Percentiles rank a stretch among this genome's conserved stretches.
Evolutionary conservation across 2,797 vertebrate species (phyloP).

Genomic region (Characodon lateralis): DNA sequence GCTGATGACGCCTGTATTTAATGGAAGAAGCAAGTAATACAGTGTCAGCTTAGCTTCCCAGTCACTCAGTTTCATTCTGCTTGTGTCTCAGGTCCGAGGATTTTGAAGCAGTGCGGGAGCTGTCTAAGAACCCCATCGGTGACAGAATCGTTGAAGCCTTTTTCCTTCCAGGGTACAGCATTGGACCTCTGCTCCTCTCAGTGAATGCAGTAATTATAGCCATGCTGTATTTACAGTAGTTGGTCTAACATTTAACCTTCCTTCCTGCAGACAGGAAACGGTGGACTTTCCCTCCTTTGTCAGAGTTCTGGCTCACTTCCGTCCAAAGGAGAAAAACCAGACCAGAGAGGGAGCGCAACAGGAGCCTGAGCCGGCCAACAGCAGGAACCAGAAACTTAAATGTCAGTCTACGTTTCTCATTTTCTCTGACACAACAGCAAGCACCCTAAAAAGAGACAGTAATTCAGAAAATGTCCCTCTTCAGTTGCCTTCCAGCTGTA

Average conservation of each 20-base stretch:
- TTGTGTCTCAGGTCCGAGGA: constrained; percentile 73
- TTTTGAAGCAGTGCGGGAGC: constrained; percentile 70
- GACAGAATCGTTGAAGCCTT: constrained; percentile 83
- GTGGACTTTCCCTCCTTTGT: constrained; percentile 83
- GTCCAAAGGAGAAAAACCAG: constrained; percentile 65
- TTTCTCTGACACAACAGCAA: not conserved
- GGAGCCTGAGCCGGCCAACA: constrained; percentile 74
- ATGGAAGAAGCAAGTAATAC: not conserved
- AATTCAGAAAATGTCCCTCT: not conserved
- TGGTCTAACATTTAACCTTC: not conserved
- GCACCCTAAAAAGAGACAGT: not conserved
- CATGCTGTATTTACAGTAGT: not conserved
- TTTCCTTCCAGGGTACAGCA: constrained; percentile 76
- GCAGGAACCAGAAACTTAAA: constrained; percentile 80
- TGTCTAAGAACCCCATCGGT: constrained; percentile 82
- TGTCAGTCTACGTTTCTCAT: constrained; percentile 69
- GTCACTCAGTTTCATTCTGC: not conserved
- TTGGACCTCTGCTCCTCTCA: not conserved
- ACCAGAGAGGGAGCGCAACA: constrained; percentile 39
- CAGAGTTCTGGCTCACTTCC: constrained; percentile 82
- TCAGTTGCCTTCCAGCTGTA: constrained; percentile 86
- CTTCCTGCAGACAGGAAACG: constrained; percentile 65
- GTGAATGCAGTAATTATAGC: too few species aligned
- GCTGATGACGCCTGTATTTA: not conserved
- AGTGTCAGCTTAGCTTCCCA: not conserved